A percentile compares a stretch with the other conserved stretches of the same genome.
Conservation (phyloP, 2,113 vertebrate species). For the Pollimyrus isidori region DNA sequence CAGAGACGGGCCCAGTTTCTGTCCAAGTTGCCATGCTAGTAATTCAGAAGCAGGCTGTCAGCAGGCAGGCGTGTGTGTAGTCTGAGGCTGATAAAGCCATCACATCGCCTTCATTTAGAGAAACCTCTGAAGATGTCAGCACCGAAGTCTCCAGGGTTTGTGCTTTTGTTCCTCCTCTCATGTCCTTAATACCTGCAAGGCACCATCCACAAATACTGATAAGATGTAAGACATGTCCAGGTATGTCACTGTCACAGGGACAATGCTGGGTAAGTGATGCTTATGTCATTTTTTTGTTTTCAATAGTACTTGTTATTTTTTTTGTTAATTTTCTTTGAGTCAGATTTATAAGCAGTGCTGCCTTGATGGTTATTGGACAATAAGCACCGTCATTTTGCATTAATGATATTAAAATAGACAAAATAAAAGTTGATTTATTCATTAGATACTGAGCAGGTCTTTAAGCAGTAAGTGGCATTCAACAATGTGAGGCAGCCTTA, state of each 20-base stretch:
- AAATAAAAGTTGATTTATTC: not conserved
- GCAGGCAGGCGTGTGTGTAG: not conserved
- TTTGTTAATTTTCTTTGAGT: not conserved
- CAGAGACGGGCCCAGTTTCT: not conserved
- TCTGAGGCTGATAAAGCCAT: conserved; percentile 7
- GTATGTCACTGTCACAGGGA: not conserved
- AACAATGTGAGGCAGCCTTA: not conserved
- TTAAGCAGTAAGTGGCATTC: not conserved
- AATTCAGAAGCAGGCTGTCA: not conserved
- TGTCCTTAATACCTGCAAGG: not conserved
- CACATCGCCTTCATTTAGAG: conserved; percentile 5
- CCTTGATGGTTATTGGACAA: not conserved
- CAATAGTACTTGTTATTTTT: not conserved
- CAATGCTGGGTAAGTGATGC: not conserved
- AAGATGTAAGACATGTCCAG: not conserved
- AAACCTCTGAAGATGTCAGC: not conserved
- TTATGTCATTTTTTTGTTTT: not conserved
- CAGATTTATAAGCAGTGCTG: not conserved
- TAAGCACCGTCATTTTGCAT: not conserved
- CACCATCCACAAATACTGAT: not conserved
- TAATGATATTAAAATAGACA: not conserved
- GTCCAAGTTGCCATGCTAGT: too few species aligned
- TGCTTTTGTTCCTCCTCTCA: not conserved
- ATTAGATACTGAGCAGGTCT: not conserved
- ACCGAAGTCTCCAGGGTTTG: not conserved